Base-by-base conservation (phyloP, 2,888 invertebrate species). In the Arrhopalites spinosus region DNA sequence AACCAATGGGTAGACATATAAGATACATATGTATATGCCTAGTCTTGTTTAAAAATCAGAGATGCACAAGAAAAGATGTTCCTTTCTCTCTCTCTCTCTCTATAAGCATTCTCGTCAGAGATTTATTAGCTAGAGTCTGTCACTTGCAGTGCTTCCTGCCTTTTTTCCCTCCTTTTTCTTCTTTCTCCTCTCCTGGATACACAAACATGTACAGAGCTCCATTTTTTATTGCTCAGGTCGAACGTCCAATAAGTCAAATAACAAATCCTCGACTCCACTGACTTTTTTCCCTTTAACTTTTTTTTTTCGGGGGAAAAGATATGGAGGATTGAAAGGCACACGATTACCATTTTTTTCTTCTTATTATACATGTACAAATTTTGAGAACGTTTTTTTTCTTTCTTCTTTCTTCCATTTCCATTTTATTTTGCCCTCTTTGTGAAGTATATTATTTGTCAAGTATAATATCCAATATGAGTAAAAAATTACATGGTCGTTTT, bases 81-180 rank as follows among this genome's bases (percentile, higher is more conserved):
- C 45, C 20, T 23, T 13, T 64, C 5, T 61, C 25, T 23, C 27
- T 64, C 29, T 64, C 29, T 20, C 64, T 64, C 17, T 43, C 43
- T 70, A 36, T 17, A 66, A 45, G n/a, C 43, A 59, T 59, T 71
- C 36, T 45, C 59, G 43, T 23, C 61, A 43, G 23, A 71, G 71
- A 71, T 71, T 71, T 71, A 71, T 71, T 59, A 59, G 43, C 59
- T 43, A 59, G 59, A 53, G 20, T 3, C 23, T 50, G 50, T 68
- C 67, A 68, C 47, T 29, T 69, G 63, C 63, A 63, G 20, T 63
- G 63, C 25, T 63, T 63, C 63, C 63, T 29, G 17, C 63, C 25
- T 27, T 63, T 29, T 63, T 63, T 63, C 29, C 20, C 61, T 61
- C 25, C 27, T 61, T 63, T 15, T 17, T 50, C 50, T 50, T 50